Evolutionary conservation across 1,140 invertebrate genomes (phyloP), one percentile per base, ranked within the genome.

Genomic region (Drosophila tropicalis): DNA sequence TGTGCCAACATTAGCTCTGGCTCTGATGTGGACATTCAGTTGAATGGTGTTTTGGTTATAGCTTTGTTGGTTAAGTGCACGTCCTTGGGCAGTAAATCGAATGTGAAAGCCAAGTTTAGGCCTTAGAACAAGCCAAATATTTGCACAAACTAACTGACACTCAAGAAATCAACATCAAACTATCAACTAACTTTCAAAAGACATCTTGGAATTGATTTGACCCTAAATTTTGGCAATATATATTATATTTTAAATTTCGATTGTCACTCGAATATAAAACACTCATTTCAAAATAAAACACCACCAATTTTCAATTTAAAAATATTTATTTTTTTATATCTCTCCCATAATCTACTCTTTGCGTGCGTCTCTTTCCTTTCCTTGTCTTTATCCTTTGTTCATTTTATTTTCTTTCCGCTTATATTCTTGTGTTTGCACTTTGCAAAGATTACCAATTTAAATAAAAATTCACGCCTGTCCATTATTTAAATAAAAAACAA

Each of bases 381-480:
- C 29, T 36, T 1, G 7, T 19, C 17, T 22, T 19, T 25, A 4
- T 19, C 7, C 7, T 22, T 29, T n/a, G 32, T 56, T 56, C 25
- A 1, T 56, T 34, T 32, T 0, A 15, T 13, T 32, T 32, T 56
- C 7, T 9, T 36, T 36, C 34, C 5, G 44, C 0, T 56, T 36
- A 25, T 29, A 29, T 29, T 29, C 29, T 39, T 12, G 29, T 17
- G 15, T 64, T 19, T 55, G 6, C 9, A 34, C 34, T 60, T 41
- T 44, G 36, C 29, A 34, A 36, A 32, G 39, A 63, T 47, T 80
- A 55, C 62, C 19, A 55, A 62, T 41, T 72, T 69, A 51, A 65
- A 68, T 71, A 64, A 64, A 80, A 68, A 64, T 80, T 77, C 81
- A 70, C 78, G 70, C 55, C 67, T 69, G 64, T 67, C 61, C 25